Evolutionary conservation across 2,797 vertebrate species (phyloP).

Genomic region (Knipowitschia caucasica): DNA sequence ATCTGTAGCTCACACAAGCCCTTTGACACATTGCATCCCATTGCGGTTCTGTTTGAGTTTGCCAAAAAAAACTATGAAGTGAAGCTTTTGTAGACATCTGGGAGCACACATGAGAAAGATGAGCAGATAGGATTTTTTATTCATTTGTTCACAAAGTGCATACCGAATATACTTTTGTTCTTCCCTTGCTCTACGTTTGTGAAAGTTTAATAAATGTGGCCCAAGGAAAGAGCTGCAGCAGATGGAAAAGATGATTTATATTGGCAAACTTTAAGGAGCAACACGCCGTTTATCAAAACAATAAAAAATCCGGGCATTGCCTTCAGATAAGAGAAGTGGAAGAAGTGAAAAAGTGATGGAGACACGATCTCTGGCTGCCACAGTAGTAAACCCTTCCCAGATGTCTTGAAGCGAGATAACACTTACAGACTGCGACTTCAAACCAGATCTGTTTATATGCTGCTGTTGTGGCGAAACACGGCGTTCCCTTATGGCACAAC

Average conservation of each 20-base stretch:
- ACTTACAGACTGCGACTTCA: slow-evolving; percentile 43
- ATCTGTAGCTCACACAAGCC: too few relatives aligned
- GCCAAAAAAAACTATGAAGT: too few relatives aligned
- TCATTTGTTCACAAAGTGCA: too few relatives aligned
- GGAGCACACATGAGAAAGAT: too few relatives aligned
- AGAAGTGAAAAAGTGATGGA: slow-evolving; percentile 11
- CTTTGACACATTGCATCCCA: too few relatives aligned
- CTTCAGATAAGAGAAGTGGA: slow-evolving; percentile 23
- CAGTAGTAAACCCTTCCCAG: slow-evolving; percentile 34
- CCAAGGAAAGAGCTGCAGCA: slow-evolving; percentile 24
- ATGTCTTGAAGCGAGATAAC: slow-evolving; percentile 46
- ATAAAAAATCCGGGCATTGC: slow-evolving; percentile 13
- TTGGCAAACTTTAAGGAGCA: slow-evolving; percentile 12
- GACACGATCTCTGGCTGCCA: slow-evolving; percentile 21
- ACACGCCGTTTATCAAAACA: slow-evolving; percentile 21
- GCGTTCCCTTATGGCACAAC: slow-evolving; percentile 34
- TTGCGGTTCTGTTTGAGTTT: too few relatives aligned
- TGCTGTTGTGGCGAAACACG: slow-evolving; percentile 28
- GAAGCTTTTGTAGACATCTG: too few relatives aligned
- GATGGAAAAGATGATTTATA: slow-evolving; percentile 12
- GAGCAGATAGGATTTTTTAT: too few relatives aligned
- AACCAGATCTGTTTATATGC: slow-evolving; percentile 40
- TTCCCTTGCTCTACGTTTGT: too few relatives aligned
- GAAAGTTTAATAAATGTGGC: neutral
- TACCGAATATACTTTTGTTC: too few relatives aligned